These are phyloP conservation scores for Cryptomyrus ogoouensis DNA, from an alignment of 2,113 vertebrate genomes.

Conservation along the genomic window DNA sequence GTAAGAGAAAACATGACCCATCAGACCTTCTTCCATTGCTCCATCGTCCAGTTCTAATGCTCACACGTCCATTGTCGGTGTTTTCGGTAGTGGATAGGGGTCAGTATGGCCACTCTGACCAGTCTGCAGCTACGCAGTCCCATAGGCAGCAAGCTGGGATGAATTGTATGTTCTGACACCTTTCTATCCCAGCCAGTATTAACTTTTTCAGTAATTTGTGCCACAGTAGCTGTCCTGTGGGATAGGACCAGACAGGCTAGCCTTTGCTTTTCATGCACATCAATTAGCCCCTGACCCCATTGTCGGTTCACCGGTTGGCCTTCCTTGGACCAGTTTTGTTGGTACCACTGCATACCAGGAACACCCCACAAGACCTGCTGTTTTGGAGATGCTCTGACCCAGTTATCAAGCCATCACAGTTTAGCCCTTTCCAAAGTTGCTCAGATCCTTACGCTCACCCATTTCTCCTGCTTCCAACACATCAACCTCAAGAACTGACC, in stretches of 20 bases:
- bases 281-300: not conserved
- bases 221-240: not conserved
- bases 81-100: not conserved
- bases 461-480: not conserved
- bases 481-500: not conserved
- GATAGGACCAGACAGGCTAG: not conserved
- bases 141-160: not conserved
- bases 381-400: not conserved
- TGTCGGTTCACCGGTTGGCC: not conserved
- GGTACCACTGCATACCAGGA: not conserved
- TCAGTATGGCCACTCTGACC: not conserved
- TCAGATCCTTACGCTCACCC: not conserved
- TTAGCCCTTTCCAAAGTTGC: not conserved
- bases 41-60: not conserved
- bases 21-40: not conserved
- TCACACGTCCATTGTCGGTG: not conserved
- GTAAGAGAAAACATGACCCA: too few relatives aligned
- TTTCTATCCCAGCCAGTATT: not conserved
- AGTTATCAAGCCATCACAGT: not conserved
- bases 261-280: not conserved
- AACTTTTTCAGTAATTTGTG: not conserved
- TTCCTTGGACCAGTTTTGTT: not conserved
- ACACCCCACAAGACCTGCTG: not conserved
- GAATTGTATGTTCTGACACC: not conserved
- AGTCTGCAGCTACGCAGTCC: not conserved